A percentile compares a stretch with the other conserved stretches of the same genome.
These are phyloP conservation scores for Operophtera brumata DNA, from an alignment of 2,888 invertebrate genomes.

Conservation along the genomic window DNA sequence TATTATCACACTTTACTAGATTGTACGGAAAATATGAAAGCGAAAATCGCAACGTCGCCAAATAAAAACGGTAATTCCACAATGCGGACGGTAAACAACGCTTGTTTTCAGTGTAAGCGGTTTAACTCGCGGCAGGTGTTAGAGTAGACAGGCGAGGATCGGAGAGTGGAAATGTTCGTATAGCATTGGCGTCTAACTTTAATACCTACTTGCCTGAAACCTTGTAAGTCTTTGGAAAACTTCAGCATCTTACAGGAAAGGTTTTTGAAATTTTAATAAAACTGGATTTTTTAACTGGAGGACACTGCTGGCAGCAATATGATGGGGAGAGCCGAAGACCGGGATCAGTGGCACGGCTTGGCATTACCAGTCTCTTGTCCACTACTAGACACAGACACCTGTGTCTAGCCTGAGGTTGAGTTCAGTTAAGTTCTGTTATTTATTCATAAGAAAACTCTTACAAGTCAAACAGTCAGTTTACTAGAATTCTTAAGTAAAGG, in stretches of 20 bases:
- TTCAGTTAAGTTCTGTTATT: too few species aligned
- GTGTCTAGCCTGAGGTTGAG: too few species aligned
- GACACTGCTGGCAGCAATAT: too few species aligned
- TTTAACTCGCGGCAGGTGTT: conserved; percentile 49
- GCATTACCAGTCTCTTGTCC: too few species aligned
- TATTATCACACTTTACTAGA: too few species aligned
- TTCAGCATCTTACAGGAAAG: neutral
- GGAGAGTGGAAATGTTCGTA: conserved; percentile 11
- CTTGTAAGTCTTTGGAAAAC: neutral
- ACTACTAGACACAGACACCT: too few species aligned
- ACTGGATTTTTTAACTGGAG: too few species aligned
- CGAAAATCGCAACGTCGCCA: conserved; percentile 13
- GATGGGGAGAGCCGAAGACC: too few species aligned
- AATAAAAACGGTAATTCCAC: conserved; percentile 17
- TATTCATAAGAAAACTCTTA: too few species aligned
- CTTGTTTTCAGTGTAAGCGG: conserved; percentile 60
- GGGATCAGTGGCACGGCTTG: too few species aligned
- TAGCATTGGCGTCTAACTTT: conserved; percentile 16
- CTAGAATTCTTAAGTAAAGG: too few species aligned
- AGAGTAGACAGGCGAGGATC: conserved; percentile 60
- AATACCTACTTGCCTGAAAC: conserved; percentile 1
- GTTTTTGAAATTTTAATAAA: neutral
- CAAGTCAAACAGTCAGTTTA: too few species aligned
- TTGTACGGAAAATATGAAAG: neutral
- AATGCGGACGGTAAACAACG: conserved; percentile 44